Percentiles rank a stretch among this genome's conserved stretches.
Evolutionary conservation across 2,113 vertebrate genomes (phyloP).

Genomic region (Ascaphus truei): DNA sequence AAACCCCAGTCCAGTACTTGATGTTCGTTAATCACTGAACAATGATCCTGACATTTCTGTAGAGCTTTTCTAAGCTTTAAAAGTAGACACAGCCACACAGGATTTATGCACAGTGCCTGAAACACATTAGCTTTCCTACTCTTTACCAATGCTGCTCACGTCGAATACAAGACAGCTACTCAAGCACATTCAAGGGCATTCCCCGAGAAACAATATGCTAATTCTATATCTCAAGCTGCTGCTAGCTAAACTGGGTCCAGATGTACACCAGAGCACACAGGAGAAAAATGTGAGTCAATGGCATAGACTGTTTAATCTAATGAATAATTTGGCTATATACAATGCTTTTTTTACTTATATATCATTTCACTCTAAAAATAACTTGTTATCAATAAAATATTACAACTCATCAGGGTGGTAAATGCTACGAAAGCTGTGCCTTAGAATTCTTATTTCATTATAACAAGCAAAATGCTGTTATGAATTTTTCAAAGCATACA

Average conservation of each 20-base stretch:
- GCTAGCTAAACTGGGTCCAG: constrained; percentile 43
- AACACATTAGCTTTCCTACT: constrained; percentile 43
- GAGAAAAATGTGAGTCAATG: constrained; percentile 37
- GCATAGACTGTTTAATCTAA: constrained; percentile 23
- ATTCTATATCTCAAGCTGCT: constrained; percentile 55
- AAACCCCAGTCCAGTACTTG: constrained; percentile 36
- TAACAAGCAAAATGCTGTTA: not conserved
- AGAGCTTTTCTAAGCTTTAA: constrained; percentile 43
- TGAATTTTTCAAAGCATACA: not conserved
- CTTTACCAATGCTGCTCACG: constrained; percentile 54
- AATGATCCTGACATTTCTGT: constrained; percentile 42
- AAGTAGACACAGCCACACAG: constrained; percentile 48
- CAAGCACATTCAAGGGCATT: constrained; percentile 72
- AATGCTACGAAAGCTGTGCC: constrained; percentile 9
- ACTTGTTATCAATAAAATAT: not conserved
- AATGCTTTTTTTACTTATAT: constrained; percentile 7
- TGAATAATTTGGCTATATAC: constrained; percentile 39
- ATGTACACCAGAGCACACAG: constrained; percentile 31
- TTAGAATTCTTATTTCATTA: constrained; percentile 11
- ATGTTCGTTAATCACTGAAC: constrained; percentile 38
- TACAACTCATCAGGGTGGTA: not conserved
- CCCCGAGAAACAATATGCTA: constrained; percentile 67
- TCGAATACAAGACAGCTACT: constrained; percentile 48
- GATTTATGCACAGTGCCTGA: constrained; percentile 30
- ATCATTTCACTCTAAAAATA: not conserved